A percentile compares a stretch with the other conserved stretches of the same genome.
Conservation (phyloP, 1,140 invertebrate species). For the Xylocopa sonorina region DNA sequence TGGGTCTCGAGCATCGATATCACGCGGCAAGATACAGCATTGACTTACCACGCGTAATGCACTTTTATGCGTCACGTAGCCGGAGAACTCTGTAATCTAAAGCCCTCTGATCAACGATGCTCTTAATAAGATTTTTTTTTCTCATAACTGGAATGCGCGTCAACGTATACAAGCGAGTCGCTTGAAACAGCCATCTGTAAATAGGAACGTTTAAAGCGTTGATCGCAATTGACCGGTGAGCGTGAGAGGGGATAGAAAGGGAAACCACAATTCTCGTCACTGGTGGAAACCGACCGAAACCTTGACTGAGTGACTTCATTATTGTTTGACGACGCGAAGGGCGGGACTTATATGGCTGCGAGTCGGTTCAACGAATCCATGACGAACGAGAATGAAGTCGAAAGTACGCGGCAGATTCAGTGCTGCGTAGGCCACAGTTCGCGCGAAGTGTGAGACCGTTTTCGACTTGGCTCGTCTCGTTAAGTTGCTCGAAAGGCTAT, state of each 20-base stretch:
- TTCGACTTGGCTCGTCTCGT: not conserved
- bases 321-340: constrained; percentile 66
- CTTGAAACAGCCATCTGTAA: not conserved
- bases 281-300: constrained; percentile 57
- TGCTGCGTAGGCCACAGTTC: not conserved
- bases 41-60: not conserved
- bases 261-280: constrained; percentile 5
- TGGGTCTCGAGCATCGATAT: not conserved
- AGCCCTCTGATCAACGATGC: too few relatives aligned
- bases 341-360: constrained; percentile 62
- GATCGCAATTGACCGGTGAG: not conserved
- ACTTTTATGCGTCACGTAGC: not conserved
- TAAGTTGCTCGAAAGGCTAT: not conserved
- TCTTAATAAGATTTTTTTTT: too few relatives aligned
- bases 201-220: not conserved
- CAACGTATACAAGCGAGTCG: not conserved
- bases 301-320: constrained; percentile 71
- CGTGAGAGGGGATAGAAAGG: too few relatives aligned
- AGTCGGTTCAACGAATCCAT: constrained; percentile 55
- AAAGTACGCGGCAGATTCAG: not conserved
- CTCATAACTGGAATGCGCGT: not conserved
- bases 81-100: not conserved
- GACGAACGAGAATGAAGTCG: constrained; percentile 38
- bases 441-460: too few relatives aligned
- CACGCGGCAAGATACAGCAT: constrained; percentile 2